A percentile compares a stretch with the other conserved stretches of the same genome.
Evolutionary conservation across 2,113 vertebrate species (phyloP).

Genomic region (Litocranius walleri): DNA sequence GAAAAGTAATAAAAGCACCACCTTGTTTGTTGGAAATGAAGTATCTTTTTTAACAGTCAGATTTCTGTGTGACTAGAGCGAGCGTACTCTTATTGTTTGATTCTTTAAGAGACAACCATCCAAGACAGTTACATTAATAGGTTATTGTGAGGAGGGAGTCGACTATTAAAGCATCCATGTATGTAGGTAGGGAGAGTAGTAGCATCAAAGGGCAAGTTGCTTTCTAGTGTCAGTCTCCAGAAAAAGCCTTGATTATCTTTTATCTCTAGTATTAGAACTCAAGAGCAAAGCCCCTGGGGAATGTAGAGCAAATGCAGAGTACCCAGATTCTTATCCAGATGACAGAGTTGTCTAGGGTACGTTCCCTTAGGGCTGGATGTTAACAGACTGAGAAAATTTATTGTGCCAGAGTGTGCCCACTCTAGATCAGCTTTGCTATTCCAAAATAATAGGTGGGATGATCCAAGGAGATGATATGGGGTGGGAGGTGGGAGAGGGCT

Average conservation of each 20-base stretch:
- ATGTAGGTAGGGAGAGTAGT: neutral
- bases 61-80: neutral
- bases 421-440: neutral
- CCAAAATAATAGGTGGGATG: neutral
- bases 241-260: neutral
- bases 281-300: neutral
- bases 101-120: neutral
- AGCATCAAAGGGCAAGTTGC: neutral
- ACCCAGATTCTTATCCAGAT: neutral
- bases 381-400: neutral
- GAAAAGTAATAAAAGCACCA: neutral
- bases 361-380: neutral
- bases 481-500: too few species aligned
- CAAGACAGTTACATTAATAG: neutral
- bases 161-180: neutral
- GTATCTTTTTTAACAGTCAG: neutral
- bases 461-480: too few species aligned
- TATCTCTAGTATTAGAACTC: neutral
- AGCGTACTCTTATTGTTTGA: neutral
- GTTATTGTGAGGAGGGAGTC: neutral
- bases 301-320: neutral
- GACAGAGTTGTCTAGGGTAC: neutral
- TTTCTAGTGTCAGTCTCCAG: neutral
- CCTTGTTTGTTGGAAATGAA: constrained; percentile 1
- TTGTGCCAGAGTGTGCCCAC: neutral